Conservation (phyloP, 2,797 vertebrate genomes). For the Sardinella longiceps region DNA sequence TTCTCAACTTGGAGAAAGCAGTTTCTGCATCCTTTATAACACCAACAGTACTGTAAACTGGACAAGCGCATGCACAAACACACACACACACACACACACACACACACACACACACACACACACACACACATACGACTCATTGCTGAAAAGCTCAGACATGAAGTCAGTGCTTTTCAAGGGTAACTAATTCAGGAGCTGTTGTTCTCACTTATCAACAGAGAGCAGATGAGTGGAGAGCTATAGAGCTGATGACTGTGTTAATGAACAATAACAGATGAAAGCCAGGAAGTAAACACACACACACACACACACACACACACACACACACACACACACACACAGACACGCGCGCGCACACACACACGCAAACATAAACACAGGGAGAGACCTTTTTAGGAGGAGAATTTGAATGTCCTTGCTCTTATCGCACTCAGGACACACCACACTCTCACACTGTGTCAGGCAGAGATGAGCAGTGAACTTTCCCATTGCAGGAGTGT, state of each 20-base stretch:
- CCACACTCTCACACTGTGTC: background rate
- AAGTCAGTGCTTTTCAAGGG: constrained; percentile 2
- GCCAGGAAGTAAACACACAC: constrained; percentile 15
- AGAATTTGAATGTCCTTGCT: background rate
- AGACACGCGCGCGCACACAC: background rate
- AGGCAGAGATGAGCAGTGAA: background rate
- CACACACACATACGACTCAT: background rate
- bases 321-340: constrained; percentile 14
- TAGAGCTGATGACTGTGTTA: constrained; percentile 25
- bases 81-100: background rate
- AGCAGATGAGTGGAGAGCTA: constrained; percentile 17
- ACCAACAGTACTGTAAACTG: background rate
- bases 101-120: background rate
- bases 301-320: constrained; percentile 35
- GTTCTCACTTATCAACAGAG: constrained; percentile 2
- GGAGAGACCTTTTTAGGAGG: background rate
- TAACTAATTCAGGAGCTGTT: constrained; percentile 20
- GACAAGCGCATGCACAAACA: background rate
- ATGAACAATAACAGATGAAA: constrained; percentile 13
- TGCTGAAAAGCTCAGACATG: background rate
- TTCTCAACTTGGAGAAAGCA: background rate
- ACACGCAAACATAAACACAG: constrained; percentile 28
- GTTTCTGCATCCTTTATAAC: background rate
- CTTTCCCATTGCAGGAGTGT: background rate
- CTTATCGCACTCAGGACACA: background rate